phyloP scores from a whole-genome alignment of 2,888 invertebrate genomes.

The Netelia inedita region DNA sequence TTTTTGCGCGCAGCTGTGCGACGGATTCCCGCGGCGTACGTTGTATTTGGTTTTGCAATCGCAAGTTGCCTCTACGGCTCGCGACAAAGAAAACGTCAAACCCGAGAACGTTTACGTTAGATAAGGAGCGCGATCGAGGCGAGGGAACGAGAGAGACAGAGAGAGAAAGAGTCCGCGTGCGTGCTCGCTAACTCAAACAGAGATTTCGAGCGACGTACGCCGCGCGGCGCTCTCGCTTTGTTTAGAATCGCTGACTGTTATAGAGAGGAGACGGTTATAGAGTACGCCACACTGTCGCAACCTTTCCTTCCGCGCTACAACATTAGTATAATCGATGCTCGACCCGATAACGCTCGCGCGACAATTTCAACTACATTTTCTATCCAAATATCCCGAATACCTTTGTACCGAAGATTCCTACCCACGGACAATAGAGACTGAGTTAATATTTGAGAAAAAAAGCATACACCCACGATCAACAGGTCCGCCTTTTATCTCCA shows the following conservation, averaged over 20 bases:
- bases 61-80: slow-evolving; percentile 16
- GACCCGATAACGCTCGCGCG: background rate
- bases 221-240: slow-evolving; percentile 73
- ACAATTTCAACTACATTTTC: no score
- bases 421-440: no score
- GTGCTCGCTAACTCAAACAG: slow-evolving; percentile 77
- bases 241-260: slow-evolving; percentile 79
- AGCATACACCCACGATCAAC: no score
- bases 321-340: background rate
- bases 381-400: no score
- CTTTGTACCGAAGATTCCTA: no score
- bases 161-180: slow-evolving; percentile 68
- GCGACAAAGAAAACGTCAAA: slow-evolving; percentile 72
- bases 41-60: slow-evolving; percentile 58
- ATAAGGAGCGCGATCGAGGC: slow-evolving; percentile 72
- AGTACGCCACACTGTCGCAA: slow-evolving; percentile 26
- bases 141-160: slow-evolving; percentile 19
- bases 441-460: no score
- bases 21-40: no score
- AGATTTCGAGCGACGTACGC: slow-evolving; percentile 70
- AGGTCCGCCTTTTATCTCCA: no score
- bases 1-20: no score
- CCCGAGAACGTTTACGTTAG: slow-evolving; percentile 79
- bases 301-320: background rate
- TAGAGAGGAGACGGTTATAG: slow-evolving; percentile 67